Evolutionary conservation across 1,140 invertebrate species (phyloP).

Genomic region (Megalonaias nervosa): DNA sequence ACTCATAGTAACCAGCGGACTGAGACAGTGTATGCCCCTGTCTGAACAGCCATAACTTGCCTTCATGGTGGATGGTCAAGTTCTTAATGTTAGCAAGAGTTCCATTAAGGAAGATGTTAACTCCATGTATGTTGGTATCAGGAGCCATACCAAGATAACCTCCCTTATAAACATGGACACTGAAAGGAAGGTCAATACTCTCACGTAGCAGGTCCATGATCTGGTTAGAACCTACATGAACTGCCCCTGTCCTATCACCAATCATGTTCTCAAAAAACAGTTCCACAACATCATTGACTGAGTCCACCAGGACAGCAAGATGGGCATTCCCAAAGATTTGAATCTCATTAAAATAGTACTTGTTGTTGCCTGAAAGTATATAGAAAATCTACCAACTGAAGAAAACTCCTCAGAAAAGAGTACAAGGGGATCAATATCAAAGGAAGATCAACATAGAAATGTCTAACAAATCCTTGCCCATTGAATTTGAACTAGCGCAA

Average conservation of each 20-base stretch:
- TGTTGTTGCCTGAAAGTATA: slow-evolving; percentile 32
- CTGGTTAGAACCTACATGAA: slow-evolving; percentile 54
- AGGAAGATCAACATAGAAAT: too few species aligned
- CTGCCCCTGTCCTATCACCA: slow-evolving; percentile 56
- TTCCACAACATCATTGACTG: slow-evolving; percentile 37
- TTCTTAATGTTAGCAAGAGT: slow-evolving; percentile 55
- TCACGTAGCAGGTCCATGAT: slow-evolving; percentile 51
- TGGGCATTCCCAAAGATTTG: slow-evolving; percentile 61
- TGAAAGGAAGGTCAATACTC: slow-evolving; percentile 58
- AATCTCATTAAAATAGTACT: slow-evolving; percentile 55
- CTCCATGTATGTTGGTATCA: slow-evolving; percentile 50
- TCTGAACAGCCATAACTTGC: slow-evolving; percentile 51
- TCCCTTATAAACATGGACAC: slow-evolving; percentile 54
- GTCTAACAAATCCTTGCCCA: too few species aligned
- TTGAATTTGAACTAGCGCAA: too few species aligned
- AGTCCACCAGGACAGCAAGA: slow-evolving; percentile 52
- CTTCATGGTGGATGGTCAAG: slow-evolving; percentile 56
- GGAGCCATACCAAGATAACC: slow-evolving; percentile 57
- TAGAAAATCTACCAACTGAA: too few species aligned
- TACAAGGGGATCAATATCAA: too few species aligned
- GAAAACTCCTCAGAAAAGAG: too few species aligned
- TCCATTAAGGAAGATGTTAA: slow-evolving; percentile 59
- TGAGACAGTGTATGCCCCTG: slow-evolving; percentile 46
- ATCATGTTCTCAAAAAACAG: slow-evolving; percentile 60
- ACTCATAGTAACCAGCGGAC: slow-evolving; percentile 44